phyloP scores from a whole-genome alignment of 2,113 vertebrate genomes.

The Nycticryphes semicollaris region DNA sequence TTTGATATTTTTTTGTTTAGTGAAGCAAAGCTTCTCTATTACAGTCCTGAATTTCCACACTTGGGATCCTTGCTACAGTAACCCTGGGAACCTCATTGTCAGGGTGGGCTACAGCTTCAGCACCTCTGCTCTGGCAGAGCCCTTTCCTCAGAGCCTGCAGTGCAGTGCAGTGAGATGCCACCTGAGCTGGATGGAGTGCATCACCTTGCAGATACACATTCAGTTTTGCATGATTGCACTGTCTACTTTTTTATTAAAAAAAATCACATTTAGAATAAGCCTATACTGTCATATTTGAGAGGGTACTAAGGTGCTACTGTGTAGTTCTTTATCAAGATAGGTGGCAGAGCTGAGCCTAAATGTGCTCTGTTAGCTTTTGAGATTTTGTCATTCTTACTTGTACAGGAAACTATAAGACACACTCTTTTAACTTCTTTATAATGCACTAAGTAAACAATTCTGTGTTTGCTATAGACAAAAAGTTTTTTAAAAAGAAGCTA shows the following conservation, averaged over 20 bases:
- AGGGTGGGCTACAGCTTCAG: neutral
- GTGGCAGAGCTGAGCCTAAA: neutral
- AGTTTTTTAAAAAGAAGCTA: neutral
- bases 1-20: neutral
- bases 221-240: neutral
- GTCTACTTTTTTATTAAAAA: neutral
- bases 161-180: fast-evolving
- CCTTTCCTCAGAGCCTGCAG: neutral
- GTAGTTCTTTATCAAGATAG: neutral
- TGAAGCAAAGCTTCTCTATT: constrained; percentile 2
- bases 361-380: neutral
- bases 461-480: neutral
- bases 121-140: fast-evolving
- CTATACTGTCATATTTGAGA: neutral
- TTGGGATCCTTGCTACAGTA: neutral
- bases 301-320: neutral
- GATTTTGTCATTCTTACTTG: neutral
- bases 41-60: neutral
- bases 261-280: neutral
- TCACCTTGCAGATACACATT: neutral
- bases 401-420: neutral
- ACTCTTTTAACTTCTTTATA: neutral
- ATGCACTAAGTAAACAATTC: neutral
- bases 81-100: neutral
- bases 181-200: neutral